Percentiles rank a stretch among this genome's conserved stretches.
These are phyloP conservation scores for Apodemia duryi DNA, from an alignment of 2,888 invertebrate species.

Conservation along the genomic window DNA sequence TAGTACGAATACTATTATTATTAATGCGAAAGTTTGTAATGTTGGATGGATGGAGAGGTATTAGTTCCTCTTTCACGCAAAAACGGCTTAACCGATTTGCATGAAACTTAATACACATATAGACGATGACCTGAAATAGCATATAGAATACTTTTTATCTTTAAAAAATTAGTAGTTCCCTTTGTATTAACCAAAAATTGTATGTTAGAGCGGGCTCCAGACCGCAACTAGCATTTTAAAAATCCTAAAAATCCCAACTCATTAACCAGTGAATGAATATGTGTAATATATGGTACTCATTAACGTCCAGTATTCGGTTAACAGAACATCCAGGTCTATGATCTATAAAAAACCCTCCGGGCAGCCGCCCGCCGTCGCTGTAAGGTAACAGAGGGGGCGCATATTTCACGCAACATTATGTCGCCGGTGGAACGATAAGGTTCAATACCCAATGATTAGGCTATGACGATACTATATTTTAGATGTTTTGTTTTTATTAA, in stretches of 20 bases:
- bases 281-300: conserved; percentile 25
- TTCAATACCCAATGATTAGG: background rate
- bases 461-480: background rate
- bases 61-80: no score
- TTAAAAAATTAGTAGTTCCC: no score
- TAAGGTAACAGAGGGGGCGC: conserved; percentile 64
- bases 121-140: no score
- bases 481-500: no score
- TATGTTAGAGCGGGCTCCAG: no score
- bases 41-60: no score
- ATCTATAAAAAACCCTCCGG: conserved; percentile 48
- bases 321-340: conserved; percentile 48
- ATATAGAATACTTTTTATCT: no score
- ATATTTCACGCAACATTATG: conserved; percentile 76
- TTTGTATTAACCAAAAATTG: no score
- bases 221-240: background rate
- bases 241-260: background rate
- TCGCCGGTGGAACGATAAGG: conserved; percentile 23
- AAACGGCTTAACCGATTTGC: no score
- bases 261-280: background rate
- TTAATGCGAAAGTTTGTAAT: no score
- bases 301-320: conserved; percentile 39
- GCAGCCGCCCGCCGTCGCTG: conserved; percentile 45
- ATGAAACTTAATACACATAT: no score
- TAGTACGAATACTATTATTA: no score